These are phyloP conservation scores for Nematolebias whitei DNA, from an alignment of 2,113 vertebrate species.

Conservation along the genomic window DNA sequence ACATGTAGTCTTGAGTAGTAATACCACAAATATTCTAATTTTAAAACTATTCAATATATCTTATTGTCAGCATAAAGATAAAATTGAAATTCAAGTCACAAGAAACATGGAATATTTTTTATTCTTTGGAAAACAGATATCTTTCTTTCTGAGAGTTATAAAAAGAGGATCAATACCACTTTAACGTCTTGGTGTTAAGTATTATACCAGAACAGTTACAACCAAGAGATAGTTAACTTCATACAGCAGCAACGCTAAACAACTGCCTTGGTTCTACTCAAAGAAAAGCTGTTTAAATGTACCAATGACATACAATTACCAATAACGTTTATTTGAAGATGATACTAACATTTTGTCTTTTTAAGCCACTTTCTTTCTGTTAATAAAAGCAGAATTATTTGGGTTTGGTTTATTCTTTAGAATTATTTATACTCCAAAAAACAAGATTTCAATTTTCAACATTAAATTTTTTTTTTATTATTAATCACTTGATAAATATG, in stretches of 20 bases:
- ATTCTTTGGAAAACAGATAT: neutral
- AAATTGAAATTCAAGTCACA: neutral
- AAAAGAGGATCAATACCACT: constrained; percentile 1
- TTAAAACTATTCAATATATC: neutral
- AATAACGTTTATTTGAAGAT: neutral
- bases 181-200: neutral
- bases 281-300: neutral
- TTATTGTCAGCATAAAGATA: neutral
- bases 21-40: neutral
- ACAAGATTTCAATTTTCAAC: no score
- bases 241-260: constrained; percentile 7
- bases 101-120: neutral
- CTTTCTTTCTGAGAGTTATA: neutral
- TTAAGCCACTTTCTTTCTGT: no score
- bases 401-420: no score
- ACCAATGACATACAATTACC: neutral
- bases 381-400: no score
- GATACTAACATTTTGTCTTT: neutral
- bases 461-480: no score
- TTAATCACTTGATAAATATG: no score
- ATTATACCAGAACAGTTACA: neutral
- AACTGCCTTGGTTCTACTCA: constrained; percentile 7
- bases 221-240: constrained; percentile 14
- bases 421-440: no score
- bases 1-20: neutral